Conservation (phyloP, 2,797 vertebrate genomes). For the Premnoplex brunnescens region DNA sequence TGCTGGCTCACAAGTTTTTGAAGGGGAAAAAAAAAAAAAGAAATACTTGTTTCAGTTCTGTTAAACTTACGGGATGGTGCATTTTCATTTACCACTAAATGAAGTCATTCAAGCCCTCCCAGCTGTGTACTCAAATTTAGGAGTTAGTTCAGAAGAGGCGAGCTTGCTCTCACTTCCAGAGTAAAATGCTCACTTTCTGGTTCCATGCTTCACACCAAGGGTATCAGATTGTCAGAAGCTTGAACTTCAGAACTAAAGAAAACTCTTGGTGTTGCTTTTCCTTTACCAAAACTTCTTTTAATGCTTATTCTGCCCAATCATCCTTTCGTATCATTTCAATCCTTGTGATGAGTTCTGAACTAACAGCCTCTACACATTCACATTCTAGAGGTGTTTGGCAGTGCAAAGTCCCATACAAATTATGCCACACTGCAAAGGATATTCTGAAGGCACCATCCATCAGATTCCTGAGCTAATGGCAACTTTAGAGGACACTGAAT, state of each 20-base stretch:
- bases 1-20: neutral
- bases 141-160: neutral
- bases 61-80: neutral
- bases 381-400: neutral
- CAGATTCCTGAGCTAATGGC: neutral
- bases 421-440: neutral
- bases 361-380: neutral
- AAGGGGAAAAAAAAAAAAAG: neutral
- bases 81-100: neutral
- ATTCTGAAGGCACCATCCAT: neutral
- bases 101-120: neutral
- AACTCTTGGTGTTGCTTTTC: neutral
- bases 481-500: neutral
- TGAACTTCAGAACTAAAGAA: neutral
- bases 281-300: neutral
- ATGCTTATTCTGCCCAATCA: neutral
- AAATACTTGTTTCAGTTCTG: slow-evolving; percentile 33
- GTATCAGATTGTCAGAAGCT: neutral
- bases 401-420: neutral
- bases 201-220: neutral
- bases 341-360: neutral
- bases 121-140: neutral
- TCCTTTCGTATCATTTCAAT: neutral
- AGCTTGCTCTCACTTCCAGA: neutral
- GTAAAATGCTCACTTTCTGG: neutral